These are phyloP conservation scores for Anabas testudineus DNA, from an alignment of 2,797 vertebrate genomes.

Conservation along the genomic window DNA sequence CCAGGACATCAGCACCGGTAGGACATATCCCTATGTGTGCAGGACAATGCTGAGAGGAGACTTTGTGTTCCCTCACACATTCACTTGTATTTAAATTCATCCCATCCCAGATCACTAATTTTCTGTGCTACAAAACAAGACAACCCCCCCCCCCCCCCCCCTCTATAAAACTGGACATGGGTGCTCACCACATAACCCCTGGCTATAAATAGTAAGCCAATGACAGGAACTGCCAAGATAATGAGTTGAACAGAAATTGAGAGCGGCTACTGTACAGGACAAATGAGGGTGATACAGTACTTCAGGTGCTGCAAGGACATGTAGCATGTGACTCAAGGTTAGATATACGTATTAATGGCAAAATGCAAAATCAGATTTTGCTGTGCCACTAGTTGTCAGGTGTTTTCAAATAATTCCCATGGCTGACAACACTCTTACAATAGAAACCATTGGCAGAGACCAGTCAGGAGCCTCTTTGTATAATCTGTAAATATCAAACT, in stretches of 20 bases:
- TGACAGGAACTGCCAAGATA: slow-evolving; percentile 66
- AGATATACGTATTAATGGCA: slow-evolving; percentile 10
- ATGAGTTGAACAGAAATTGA: slow-evolving; percentile 64
- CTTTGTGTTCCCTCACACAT: slow-evolving; percentile 35
- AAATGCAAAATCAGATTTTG: slow-evolving; percentile 11
- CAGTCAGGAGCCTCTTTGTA: background rate
- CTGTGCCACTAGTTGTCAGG: background rate
- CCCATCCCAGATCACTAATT: slow-evolving; percentile 23
- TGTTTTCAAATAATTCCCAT: background rate
- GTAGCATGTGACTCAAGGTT: background rate
- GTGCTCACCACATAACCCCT: slow-evolving; percentile 53
- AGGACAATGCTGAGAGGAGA: slow-evolving; percentile 22
- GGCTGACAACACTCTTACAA: background rate
- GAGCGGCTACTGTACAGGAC: slow-evolving; percentile 38
- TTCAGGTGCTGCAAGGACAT: slow-evolving; percentile 32
- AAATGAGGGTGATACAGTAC: slow-evolving; percentile 22
- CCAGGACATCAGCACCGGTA: slow-evolving; percentile 36
- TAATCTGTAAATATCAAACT: slow-evolving; percentile 4
- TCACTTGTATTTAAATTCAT: slow-evolving; percentile 21
- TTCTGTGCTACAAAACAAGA: slow-evolving; percentile 35
- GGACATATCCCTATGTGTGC: slow-evolving; percentile 21
- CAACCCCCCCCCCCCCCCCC: too few species aligned
- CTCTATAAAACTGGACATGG: slow-evolving; percentile 26
- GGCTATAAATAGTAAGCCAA: slow-evolving; percentile 78
- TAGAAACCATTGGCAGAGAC: background rate